These are phyloP conservation scores for Gorsachius goisagi DNA, from an alignment of 2,113 vertebrate genomes.

Conservation along the genomic window DNA sequence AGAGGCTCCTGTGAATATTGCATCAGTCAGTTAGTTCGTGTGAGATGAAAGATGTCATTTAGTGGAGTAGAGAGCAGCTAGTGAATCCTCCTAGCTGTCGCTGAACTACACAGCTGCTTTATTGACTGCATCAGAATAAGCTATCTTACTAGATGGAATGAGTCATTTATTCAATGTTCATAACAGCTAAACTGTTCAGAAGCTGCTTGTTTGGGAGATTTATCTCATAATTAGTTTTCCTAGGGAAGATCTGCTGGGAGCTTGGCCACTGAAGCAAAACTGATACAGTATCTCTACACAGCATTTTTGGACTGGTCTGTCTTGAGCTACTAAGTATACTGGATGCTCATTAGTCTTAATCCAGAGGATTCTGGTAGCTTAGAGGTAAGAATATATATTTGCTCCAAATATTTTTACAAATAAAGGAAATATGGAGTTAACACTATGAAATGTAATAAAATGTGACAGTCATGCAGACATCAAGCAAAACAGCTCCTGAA, in stretches of 20 bases:
- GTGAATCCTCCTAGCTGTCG: background rate
- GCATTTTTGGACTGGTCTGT: background rate
- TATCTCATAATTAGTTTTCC: slow-evolving; percentile 33
- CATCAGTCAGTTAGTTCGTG: background rate
- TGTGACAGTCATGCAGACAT: background rate
- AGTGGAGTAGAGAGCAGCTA: background rate
- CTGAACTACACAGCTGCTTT: background rate
- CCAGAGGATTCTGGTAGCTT: background rate
- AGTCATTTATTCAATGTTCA: slow-evolving; percentile 24
- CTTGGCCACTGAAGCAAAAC: slow-evolving; percentile 3
- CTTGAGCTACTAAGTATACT: background rate
- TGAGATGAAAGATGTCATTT: background rate
- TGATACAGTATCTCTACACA: background rate
- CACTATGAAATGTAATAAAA: background rate
- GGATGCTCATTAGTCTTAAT: background rate
- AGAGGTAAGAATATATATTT: background rate
- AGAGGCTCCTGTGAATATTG: background rate
- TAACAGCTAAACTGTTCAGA: slow-evolving; percentile 35
- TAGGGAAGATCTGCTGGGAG: background rate
- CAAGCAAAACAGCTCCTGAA: background rate
- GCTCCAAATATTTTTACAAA: background rate
- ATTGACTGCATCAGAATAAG: background rate
- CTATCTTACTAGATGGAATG: background rate
- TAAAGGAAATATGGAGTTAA: background rate
- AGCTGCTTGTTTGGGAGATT: slow-evolving; percentile 40